These are phyloP conservation scores for Ficedula albicollis DNA, from an alignment of 2,797 vertebrate genomes.

Conservation along the genomic window DNA sequence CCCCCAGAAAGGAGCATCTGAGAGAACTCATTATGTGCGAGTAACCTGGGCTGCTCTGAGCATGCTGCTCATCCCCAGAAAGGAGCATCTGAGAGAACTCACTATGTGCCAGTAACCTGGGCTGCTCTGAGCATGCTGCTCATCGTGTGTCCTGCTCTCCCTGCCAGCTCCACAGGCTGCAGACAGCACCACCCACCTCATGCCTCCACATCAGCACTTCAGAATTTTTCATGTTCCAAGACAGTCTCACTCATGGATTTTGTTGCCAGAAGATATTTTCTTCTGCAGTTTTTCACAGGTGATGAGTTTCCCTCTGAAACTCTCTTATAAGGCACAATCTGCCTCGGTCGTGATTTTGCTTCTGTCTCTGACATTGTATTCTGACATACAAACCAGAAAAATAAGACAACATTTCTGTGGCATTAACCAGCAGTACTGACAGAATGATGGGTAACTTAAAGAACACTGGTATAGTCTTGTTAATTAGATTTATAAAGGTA, in stretches of 20 bases:
- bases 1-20: neutral
- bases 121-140: neutral
- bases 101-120: neutral
- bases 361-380: neutral
- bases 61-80: neutral
- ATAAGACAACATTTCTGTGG: neutral
- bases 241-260: neutral
- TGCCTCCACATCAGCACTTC: neutral
- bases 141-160: neutral
- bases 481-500: constrained; percentile 15
- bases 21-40: neutral
- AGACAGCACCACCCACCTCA: neutral
- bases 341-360: neutral
- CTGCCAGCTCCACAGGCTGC: neutral
- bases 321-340: neutral
- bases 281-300: neutral
- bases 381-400: neutral
- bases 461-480: neutral
- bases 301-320: neutral
- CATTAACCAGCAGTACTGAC: neutral
- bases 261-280: neutral
- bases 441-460: neutral
- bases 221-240: neutral
- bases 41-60: neutral
- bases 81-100: neutral